Evolutionary conservation across 2,797 vertebrate genomes (phyloP).

Genomic region (Holocentrus rufus): DNA sequence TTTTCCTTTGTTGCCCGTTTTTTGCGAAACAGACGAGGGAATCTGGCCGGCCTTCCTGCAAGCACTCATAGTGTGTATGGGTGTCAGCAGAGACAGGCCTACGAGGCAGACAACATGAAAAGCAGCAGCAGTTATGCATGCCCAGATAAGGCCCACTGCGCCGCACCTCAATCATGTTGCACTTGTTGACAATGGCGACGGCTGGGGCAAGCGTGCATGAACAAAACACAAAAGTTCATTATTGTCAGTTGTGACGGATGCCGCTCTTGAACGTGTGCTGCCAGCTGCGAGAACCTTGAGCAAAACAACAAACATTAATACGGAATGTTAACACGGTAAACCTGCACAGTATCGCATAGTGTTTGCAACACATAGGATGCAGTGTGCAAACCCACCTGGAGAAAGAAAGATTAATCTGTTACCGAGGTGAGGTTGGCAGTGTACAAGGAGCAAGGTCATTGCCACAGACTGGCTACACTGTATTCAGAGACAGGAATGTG

Average conservation of each 20-base stretch:
- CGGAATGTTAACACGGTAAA: conserved; percentile 32
- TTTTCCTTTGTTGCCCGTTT: conserved; percentile 2
- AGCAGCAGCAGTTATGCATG: conserved; percentile 4
- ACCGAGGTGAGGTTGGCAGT: conserved; percentile 41
- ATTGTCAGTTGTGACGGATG: conserved; percentile 45
- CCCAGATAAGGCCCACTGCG: not conserved
- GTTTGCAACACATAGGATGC: conserved; percentile 39
- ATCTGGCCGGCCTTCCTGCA: conserved; percentile 12
- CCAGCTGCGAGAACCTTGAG: conserved; percentile 30
- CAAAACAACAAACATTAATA: not conserved
- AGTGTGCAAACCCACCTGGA: conserved; percentile 29
- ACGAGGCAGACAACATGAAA: conserved; percentile 30
- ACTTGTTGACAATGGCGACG: conserved; percentile 45
- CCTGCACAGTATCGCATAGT: conserved; percentile 38
- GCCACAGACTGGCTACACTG: conserved; percentile 41
- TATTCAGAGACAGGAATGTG: conserved; percentile 31
- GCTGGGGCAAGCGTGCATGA: conserved; percentile 41
- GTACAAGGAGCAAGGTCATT: conserved; percentile 54
- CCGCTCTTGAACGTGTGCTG: conserved; percentile 20
- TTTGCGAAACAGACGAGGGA: conserved; percentile 14
- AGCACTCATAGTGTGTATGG: not conserved
- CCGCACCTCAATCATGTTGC: conserved; percentile 18
- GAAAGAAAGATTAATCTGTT: conserved; percentile 55
- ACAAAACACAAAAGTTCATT: conserved; percentile 31
- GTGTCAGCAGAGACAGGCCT: conserved; percentile 14